phyloP scores from a whole-genome alignment of 2,113 vertebrate genomes.

The Vimba vimba region DNA sequence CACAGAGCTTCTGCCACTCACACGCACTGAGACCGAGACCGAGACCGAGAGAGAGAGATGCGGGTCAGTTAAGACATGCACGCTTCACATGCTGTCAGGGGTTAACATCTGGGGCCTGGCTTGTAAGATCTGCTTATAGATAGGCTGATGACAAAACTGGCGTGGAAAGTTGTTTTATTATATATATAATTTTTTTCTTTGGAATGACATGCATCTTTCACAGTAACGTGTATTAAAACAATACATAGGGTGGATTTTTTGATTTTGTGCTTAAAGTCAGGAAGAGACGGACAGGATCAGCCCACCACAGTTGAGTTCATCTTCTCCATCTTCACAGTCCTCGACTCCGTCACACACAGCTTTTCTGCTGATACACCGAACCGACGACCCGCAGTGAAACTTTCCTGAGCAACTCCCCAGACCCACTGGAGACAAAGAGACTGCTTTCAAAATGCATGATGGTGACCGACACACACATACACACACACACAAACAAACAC shows the following conservation, averaged over 20 bases:
- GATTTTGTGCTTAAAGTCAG: neutral
- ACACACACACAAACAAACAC: constrained; percentile 13
- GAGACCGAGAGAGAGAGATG: constrained; percentile 11
- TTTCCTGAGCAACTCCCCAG: constrained; percentile 62
- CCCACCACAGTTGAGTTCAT: constrained; percentile 65
- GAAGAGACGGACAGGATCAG: neutral
- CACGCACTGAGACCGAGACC: constrained; percentile 53
- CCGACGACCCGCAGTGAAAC: constrained; percentile 57
- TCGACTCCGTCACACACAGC: constrained; percentile 60
- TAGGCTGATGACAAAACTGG: neutral
- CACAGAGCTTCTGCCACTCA: constrained; percentile 59
- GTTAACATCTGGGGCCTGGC: too few relatives aligned
- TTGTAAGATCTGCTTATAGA: neutral
- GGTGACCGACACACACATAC: neutral
- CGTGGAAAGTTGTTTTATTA: neutral
- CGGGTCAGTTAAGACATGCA: neutral
- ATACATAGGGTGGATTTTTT: neutral
- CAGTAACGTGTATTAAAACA: neutral
- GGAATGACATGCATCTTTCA: neutral
- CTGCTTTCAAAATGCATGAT: neutral
- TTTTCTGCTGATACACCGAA: constrained; percentile 55
- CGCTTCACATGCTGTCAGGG: neutral
- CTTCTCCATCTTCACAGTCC: constrained; percentile 61
- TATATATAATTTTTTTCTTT: neutral
- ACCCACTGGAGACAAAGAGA: constrained; percentile 52